Base-by-base conservation (phyloP, 2,888 invertebrate genomes). In the Limnephilus auricula region DNA sequence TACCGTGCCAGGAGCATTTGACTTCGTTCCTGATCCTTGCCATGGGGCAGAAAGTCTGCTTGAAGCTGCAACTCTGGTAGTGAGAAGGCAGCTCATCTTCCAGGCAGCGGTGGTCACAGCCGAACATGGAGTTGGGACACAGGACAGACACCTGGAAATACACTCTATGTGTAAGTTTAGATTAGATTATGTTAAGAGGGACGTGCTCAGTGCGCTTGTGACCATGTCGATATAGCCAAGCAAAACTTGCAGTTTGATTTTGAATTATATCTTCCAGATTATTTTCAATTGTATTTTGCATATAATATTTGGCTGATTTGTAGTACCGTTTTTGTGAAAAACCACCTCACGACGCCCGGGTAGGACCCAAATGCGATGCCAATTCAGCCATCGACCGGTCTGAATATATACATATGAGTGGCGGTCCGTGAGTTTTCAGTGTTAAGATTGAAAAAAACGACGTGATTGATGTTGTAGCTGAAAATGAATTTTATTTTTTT, bases 1-100 rank as follows among this genome's bases (percentile, higher is more conserved):
- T 32, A 92, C 92, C 92, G 18, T 89, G 84, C 92, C 92, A 92
- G 34, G 87, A 45, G 90, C 92, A 92, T 30, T 30, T 32, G 12
- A 32, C 32, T 13, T 86, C 80, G 82, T 45, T 87, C 30, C 34
- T 50, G 30, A 87, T 86, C 65, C 78, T 83, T 2, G 90, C 90
- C 12, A 92, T 32, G 15, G 90, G 90, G 79, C 92, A 92, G 82
- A 86, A 89, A 9, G n/a, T 45, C 45, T 85, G 90, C 34, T 82
- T 40, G 86, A 40, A 91, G 37, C 25, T 34, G 82, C 92, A 92
- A 3, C 85, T 31, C 31, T 83, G 78, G 82, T 65, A 90, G 83
- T 92, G 92, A 9, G 37, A 31, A 30, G 86, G n/a, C 34, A 87
- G 40, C 13, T 91, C 40, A 13, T 86, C 91, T 15, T 18, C 18